Evolutionary conservation across 1,140 invertebrate species (phyloP), one percentile per base, ranked within the genome.

Genomic region (Pantala flavescens): DNA sequence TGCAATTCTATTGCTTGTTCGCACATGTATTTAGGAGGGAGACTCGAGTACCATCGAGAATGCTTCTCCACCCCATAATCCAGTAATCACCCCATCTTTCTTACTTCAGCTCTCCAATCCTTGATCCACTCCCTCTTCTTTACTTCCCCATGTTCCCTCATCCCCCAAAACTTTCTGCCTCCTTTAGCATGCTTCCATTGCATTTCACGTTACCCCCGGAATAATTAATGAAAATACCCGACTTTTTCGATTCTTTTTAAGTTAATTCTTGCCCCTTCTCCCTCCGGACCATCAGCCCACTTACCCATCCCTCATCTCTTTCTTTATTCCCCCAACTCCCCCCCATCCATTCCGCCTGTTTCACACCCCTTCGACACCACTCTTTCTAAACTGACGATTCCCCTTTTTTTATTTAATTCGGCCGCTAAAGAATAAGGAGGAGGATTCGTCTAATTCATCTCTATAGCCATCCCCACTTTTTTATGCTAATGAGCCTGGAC

Each of bases 161-260:
- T 63, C 49, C 49, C 49, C 49, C 43, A 9, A 49, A 16, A 19
- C 49, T 3, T 63, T 21, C n/a, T 63, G 14, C 49, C 49, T 21
- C 12, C 49, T 21, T 63, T 63, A 63, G 49, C 49, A 63, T 63
- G 49, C 49, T 63, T 63, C 49, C 49, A 21, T 21, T 63, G 49
- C 49, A 63, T 63, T 63, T 63, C 49, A 12, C 49, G 49, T 63
- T 63, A 21, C n/a, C n/a, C 49, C 12, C 14, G 49, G 49, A 63
- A 63, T 63, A 63, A 63, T 63, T 63, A 63, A 63, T 63, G 14
- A 63, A 63, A 63, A 63, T 63, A 63, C 49, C 49, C 14, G 49
- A 63, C 49, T 63, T 63, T 63, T 63, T 63, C 49, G 9, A 63
- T 63, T 63, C 49, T 63, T 63, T 63, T 21, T 19, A 21, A 16